Conservation (phyloP, 2,888 invertebrate genomes). For the Lottia gigantea region DNA sequence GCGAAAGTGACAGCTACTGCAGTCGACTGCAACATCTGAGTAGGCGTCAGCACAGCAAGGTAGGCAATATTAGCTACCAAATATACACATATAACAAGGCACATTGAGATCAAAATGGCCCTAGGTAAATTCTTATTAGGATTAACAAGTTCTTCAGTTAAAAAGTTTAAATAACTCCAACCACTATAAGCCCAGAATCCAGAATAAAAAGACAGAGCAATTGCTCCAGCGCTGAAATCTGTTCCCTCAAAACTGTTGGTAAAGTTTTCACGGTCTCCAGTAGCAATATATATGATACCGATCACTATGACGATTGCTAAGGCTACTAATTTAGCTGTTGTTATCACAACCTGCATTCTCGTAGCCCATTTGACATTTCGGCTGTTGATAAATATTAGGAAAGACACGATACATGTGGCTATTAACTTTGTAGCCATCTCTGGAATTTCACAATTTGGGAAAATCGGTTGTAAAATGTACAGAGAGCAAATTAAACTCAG, state of each 20-base stretch:
- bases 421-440: constrained; percentile 47
- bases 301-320: constrained; percentile 83
- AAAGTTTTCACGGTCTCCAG: constrained; percentile 59
- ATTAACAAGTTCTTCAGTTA: constrained; percentile 65
- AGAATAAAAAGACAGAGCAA: constrained; percentile 72
- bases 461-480: constrained; percentile 64
- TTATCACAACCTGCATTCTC: constrained; percentile 60
- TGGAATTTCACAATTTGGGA: constrained; percentile 61
- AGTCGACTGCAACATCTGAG: constrained; percentile 51
- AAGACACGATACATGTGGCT: constrained; percentile 56
- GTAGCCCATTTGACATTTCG: constrained; percentile 61
- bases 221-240: constrained; percentile 71
- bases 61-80: constrained; percentile 56
- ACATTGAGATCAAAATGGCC: constrained; percentile 53
- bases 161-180: constrained; percentile 65
- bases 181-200: constrained; percentile 64
- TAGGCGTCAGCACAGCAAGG: constrained; percentile 49
- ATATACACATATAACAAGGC: constrained; percentile 48
- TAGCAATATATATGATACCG: constrained; percentile 84
- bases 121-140: constrained; percentile 60
- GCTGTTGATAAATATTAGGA: constrained; percentile 54
- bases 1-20: constrained; percentile 70
- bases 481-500: constrained; percentile 63
- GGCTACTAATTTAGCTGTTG: constrained; percentile 58
- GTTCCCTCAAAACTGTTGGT: constrained; percentile 53